These are phyloP conservation scores for Lasioglossum vierecki DNA, from an alignment of 2,888 invertebrate genomes.

Conservation along the genomic window DNA sequence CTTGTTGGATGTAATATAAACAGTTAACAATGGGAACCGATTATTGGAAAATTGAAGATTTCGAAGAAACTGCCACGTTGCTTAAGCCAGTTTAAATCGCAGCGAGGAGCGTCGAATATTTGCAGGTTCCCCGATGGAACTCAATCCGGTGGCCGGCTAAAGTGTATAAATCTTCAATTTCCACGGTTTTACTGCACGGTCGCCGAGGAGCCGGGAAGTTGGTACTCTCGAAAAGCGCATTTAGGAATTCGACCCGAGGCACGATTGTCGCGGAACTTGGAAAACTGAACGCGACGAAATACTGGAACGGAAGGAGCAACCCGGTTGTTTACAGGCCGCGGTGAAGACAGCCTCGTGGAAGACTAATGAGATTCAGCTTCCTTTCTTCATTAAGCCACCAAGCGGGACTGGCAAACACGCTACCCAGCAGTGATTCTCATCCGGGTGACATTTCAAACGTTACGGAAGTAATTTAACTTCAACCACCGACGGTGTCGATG, in stretches of 20 bases:
- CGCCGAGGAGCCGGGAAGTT: not conserved
- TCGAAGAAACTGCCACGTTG: too few relatives aligned
- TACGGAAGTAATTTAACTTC: slow-evolving; percentile 51
- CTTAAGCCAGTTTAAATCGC: not conserved
- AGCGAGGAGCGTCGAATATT: not conserved
- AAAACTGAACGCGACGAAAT: slow-evolving; percentile 33
- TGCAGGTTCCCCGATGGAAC: not conserved
- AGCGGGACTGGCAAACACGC: slow-evolving; percentile 47
- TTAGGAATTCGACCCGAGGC: not conserved
- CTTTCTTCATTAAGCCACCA: slow-evolving; percentile 69
- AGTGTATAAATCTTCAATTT: slow-evolving; percentile 12
- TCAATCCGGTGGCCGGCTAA: not conserved
- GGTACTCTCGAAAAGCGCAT: not conserved
- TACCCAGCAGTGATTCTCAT: slow-evolving; percentile 58
- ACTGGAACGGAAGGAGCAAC: slow-evolving; percentile 17
- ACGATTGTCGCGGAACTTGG: slow-evolving; percentile 15
- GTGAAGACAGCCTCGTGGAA: slow-evolving; percentile 56
- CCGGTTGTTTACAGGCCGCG: slow-evolving; percentile 51
- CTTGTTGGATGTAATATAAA: not conserved
- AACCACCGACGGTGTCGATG: slow-evolving; percentile 35
- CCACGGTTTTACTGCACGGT: not conserved
- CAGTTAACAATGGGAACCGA: not conserved
- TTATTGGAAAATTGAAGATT: not conserved
- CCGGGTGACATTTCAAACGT: slow-evolving; percentile 33
- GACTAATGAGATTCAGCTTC: slow-evolving; percentile 73